Conservation (phyloP, 1,140 invertebrate species). For the Sinella curviseta region DNA sequence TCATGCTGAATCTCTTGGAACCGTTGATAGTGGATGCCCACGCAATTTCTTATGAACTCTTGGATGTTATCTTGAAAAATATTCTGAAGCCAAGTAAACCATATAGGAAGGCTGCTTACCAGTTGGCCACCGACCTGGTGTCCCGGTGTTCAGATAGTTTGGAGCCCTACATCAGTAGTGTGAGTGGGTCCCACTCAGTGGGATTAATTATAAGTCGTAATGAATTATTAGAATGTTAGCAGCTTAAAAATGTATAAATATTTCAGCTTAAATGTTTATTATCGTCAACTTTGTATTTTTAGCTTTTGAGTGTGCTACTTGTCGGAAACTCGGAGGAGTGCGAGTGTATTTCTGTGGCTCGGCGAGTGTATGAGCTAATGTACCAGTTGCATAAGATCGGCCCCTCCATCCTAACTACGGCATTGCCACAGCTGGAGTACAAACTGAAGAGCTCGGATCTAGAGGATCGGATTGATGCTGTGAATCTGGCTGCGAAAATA, state of each 20-base stretch:
- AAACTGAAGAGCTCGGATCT: slow-evolving; percentile 86
- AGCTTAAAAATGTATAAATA: too few species aligned
- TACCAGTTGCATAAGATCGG: slow-evolving; percentile 95
- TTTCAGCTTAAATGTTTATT: not conserved
- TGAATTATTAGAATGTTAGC: too few species aligned
- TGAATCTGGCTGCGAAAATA: slow-evolving; percentile 89
- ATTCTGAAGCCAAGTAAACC: slow-evolving; percentile 92
- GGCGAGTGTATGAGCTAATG: slow-evolving; percentile 83
- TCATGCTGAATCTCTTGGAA: slow-evolving; percentile 91
- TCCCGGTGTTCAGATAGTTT: slow-evolving; percentile 87
- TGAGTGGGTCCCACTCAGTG: slow-evolving; percentile 57
- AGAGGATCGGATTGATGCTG: slow-evolving; percentile 77
- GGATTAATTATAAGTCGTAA: not conserved
- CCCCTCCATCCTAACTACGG: slow-evolving; percentile 79
- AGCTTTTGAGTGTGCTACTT: slow-evolving; percentile 62
- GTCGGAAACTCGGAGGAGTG: slow-evolving; percentile 83
- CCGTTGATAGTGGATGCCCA: slow-evolving; percentile 93
- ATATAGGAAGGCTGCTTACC: slow-evolving; percentile 83
- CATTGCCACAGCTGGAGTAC: slow-evolving; percentile 91
- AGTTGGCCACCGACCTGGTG: slow-evolving; percentile 88
- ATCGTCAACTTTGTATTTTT: not conserved
- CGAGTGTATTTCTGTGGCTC: slow-evolving; percentile 72
- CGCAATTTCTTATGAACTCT: slow-evolving; percentile 85
- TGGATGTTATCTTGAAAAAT: slow-evolving; percentile 91
- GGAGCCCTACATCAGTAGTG: slow-evolving; percentile 89